These are phyloP conservation scores for Electrophaes corylata DNA, from an alignment of 2,888 invertebrate species.

Conservation along the genomic window DNA sequence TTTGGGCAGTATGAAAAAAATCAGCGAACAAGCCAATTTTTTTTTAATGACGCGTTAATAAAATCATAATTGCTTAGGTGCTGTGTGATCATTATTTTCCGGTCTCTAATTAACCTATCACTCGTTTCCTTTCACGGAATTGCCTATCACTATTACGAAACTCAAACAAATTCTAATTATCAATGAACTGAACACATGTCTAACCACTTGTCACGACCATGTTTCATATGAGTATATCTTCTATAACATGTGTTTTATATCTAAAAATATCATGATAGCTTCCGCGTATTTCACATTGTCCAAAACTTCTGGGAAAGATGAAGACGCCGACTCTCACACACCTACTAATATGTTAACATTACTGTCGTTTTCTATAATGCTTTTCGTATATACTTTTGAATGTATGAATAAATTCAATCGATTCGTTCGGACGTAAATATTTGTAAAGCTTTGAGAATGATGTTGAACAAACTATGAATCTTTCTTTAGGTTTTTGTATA, in stretches of 20 bases:
- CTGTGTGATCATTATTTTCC: constrained; percentile 4
- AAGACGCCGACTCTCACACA: constrained; percentile 52
- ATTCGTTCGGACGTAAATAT: constrained; percentile 44
- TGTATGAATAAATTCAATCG: constrained; percentile 46
- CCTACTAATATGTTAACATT: constrained; percentile 54
- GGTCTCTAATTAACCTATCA: not conserved
- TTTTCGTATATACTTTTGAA: constrained; percentile 41
- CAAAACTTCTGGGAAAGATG: constrained; percentile 51
- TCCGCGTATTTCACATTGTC: constrained; percentile 49
- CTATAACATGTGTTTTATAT: constrained; percentile 43
- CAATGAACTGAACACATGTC: constrained; percentile 38
- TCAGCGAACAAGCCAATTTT: not conserved
- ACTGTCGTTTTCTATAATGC: constrained; percentile 52
- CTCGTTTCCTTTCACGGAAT: constrained; percentile 12
- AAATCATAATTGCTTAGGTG: not conserved
- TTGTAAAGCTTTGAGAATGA: constrained; percentile 33
- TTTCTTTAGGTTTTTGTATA: constrained; percentile 22
- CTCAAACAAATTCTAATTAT: constrained; percentile 14
- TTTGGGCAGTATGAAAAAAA: not conserved
- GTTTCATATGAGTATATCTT: constrained; percentile 14
- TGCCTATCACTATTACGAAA: not conserved
- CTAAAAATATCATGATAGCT: constrained; percentile 51
- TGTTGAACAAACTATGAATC: constrained; percentile 24
- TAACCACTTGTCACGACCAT: constrained; percentile 22
- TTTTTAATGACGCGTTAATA: not conserved